These are phyloP conservation scores for Creontiades dilutus DNA, from an alignment of 2,888 invertebrate species.

Conservation along the genomic window DNA sequence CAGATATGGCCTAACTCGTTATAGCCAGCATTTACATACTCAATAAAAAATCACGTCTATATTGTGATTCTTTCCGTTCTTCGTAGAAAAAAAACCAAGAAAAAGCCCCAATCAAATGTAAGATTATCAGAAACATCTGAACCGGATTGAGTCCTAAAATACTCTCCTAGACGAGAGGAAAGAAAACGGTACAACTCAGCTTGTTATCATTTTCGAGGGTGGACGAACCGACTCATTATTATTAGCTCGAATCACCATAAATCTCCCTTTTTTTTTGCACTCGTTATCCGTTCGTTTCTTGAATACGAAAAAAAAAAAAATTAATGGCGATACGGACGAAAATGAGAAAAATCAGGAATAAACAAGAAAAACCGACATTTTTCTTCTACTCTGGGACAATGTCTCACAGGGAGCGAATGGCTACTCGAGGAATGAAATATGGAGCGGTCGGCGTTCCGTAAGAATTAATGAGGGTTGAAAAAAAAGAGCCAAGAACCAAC, in stretches of 20 bases:
- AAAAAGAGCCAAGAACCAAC: conserved; percentile 41
- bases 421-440: conserved; percentile 50
- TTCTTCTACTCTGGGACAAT: background rate
- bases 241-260: conserved; percentile 39
- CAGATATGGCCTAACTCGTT: too few relatives aligned
- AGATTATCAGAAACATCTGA: background rate
- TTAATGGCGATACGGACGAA: conserved; percentile 11
- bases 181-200: conserved; percentile 1
- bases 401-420: background rate
- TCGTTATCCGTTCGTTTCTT: conserved; percentile 6
- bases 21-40: too few relatives aligned
- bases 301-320: background rate
- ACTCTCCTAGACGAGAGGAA: background rate
- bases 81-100: too few relatives aligned
- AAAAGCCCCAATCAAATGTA: background rate
- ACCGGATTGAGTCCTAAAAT: background rate
- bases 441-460: conserved; percentile 13
- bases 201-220: conserved; percentile 36
- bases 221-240: background rate
- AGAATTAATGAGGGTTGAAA: conserved; percentile 64
- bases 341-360: background rate
- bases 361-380: conserved; percentile 8
- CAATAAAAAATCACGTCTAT: too few relatives aligned
- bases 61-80: too few relatives aligned
- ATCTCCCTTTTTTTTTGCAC: conserved; percentile 4